phyloP scores from a whole-genome alignment of 2,888 invertebrate species.

The Ectropis crepuscularia region DNA sequence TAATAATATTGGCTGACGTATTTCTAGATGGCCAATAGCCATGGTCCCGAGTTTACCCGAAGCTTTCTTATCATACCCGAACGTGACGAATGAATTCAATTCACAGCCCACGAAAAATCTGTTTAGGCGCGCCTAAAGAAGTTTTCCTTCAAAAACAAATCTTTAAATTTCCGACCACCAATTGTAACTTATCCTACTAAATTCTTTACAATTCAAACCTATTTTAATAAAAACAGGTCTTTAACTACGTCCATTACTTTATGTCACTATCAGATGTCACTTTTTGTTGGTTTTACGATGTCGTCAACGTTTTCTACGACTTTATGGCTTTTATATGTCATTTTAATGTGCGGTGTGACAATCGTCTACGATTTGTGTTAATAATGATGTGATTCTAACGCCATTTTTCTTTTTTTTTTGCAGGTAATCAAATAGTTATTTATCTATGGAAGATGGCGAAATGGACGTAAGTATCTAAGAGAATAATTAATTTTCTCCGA shows the following conservation, averaged over 20 bases:
- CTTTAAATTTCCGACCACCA: conserved; percentile 12
- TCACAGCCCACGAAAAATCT: no score
- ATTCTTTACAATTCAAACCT: conserved; percentile 6
- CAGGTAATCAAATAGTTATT: conserved; percentile 27
- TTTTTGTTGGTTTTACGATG: conserved; percentile 25
- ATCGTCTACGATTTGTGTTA: conserved; percentile 13
- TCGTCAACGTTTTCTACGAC: conserved; percentile 14
- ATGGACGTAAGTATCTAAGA: no score
- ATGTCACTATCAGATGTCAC: conserved; percentile 17
- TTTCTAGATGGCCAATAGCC: no score
- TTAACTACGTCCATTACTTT: conserved; percentile 12
- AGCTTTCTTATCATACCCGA: no score
- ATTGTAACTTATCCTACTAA: conserved; percentile 12
- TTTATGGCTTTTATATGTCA: conserved; percentile 21
- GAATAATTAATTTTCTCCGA: no score
- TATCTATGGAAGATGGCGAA: no score
- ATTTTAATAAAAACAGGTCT: conserved; percentile 11
- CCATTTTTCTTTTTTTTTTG: conserved; percentile 22
- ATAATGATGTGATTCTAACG: not conserved
- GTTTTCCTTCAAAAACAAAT: not conserved
- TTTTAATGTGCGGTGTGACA: conserved; percentile 30
- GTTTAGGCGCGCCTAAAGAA: no score
- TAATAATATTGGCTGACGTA: no score
- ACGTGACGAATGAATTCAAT: no score
- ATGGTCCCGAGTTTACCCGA: no score